These are phyloP conservation scores for Rhea americana DNA, from an alignment of 2,113 vertebrate species.

Conservation along the genomic window DNA sequence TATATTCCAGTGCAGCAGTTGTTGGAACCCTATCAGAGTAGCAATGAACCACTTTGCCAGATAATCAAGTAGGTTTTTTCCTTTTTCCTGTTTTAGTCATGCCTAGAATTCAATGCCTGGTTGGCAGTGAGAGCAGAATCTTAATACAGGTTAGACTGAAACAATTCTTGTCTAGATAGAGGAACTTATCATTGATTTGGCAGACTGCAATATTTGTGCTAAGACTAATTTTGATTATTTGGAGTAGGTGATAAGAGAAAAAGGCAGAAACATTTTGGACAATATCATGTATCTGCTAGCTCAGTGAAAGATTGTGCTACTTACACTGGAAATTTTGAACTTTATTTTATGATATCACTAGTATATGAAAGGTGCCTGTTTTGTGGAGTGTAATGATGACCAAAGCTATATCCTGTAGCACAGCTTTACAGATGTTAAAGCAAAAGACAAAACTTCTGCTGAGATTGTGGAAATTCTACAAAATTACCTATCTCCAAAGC, in stretches of 20 bases:
- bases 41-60: not conserved
- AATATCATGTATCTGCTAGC: not conserved
- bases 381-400: not conserved
- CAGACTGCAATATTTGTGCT: not conserved
- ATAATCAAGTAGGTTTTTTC: not conserved
- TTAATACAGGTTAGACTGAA: not conserved
- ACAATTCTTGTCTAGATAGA: not conserved
- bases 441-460: conserved; percentile 1
- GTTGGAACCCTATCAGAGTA: not conserved
- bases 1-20: not conserved
- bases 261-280: not conserved
- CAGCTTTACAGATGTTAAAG: not conserved
- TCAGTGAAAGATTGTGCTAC: not conserved
- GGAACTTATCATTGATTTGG: not conserved
- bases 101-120: not conserved
- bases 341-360: not conserved
- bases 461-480: not conserved
- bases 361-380: not conserved
- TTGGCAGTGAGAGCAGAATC: accelerated
- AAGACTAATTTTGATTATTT: not conserved
- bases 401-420: not conserved
- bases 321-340: not conserved
- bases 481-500: conserved; percentile 24
- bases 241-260: not conserved
- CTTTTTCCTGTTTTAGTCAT: not conserved